These are phyloP conservation scores for Diplazon laetatorius DNA, from an alignment of 2,888 invertebrate species.

Conservation along the genomic window DNA sequence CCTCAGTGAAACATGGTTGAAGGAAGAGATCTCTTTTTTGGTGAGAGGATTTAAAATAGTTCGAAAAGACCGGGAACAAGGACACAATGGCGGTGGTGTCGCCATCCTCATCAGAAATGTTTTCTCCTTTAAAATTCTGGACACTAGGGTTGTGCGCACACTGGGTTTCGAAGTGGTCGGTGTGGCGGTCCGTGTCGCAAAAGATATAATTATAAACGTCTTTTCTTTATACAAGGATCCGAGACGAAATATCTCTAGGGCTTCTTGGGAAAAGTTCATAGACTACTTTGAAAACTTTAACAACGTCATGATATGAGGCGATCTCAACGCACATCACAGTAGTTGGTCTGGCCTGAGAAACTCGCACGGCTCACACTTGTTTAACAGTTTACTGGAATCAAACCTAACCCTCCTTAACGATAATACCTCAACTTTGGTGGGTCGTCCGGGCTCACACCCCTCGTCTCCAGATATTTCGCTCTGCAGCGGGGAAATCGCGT, in stretches of 20 bases:
- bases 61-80: background rate
- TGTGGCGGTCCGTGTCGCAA: background rate
- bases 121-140: background rate
- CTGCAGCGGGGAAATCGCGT: no score
- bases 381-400: background rate
- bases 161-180: background rate
- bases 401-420: background rate
- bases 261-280: background rate
- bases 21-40: background rate
- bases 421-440: background rate
- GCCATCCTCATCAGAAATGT: background rate
- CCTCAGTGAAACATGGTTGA: constrained; percentile 19
- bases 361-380: background rate
- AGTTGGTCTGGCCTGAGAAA: background rate
- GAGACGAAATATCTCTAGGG: background rate
- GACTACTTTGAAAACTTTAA: constrained; percentile 1
- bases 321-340: constrained; percentile 7
- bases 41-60: background rate
- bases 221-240: background rate
- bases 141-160: background rate
- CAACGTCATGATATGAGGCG: constrained; percentile 12
- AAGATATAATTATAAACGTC: background rate
- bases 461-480: no score
- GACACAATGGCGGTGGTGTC: constrained; percentile 16
- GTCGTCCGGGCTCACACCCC: background rate